Conservation (phyloP, 1,140 invertebrate species). For the Coptotermes formosanus region DNA sequence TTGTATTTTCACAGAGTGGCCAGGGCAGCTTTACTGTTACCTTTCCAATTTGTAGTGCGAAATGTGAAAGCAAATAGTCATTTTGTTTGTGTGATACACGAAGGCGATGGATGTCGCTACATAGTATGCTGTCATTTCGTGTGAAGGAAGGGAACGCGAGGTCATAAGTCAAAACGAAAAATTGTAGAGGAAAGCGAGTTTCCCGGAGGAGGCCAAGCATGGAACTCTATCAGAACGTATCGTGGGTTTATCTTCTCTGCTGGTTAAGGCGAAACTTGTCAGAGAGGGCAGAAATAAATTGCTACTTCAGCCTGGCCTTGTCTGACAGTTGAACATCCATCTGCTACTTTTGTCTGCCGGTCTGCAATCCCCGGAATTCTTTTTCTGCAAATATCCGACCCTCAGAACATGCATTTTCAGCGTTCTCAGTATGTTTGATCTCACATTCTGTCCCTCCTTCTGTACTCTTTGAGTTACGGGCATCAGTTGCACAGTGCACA, state of each 20-base stretch:
- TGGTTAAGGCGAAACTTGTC: not conserved
- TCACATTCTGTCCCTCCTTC: no score
- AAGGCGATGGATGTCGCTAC: not conserved
- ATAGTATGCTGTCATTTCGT: not conserved
- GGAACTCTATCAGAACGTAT: not conserved
- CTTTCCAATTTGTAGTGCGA: no score
- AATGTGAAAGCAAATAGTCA: no score
- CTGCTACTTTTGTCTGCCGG: not conserved
- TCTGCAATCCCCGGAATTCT: not conserved
- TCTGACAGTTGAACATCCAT: constrained; percentile 1
- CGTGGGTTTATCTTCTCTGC: not conserved
- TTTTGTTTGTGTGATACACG: no score
- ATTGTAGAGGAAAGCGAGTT: not conserved
- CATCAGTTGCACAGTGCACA: no score
- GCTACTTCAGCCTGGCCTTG: not conserved
- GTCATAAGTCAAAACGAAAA: not conserved
- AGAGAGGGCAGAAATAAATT: constrained; percentile 6
- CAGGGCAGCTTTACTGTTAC: no score
- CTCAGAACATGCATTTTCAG: not conserved
- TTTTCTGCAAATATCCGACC: not conserved
- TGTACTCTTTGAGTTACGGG: no score
- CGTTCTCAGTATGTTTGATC: not conserved
- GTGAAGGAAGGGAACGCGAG: not conserved
- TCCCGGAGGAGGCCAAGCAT: not conserved
- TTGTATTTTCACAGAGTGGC: no score